These are phyloP conservation scores for Phrynocephalus versicolor DNA, from an alignment of 2,113 vertebrate genomes.

Conservation along the genomic window DNA sequence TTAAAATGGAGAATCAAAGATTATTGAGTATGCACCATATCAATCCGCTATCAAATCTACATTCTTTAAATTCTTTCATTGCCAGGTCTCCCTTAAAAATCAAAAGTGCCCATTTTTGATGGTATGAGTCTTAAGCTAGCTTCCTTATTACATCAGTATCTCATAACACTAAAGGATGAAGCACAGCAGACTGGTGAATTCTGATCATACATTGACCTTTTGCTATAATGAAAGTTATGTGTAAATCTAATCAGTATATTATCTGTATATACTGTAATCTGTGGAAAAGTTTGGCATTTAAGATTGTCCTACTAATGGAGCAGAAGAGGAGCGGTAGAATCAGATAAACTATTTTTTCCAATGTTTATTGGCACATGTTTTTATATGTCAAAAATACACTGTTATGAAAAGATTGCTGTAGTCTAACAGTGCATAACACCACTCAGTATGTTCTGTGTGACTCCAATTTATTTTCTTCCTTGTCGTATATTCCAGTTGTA, in stretches of 20 bases:
- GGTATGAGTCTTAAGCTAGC: not conserved
- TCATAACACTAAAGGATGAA: constrained; percentile 11
- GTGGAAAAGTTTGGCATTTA: constrained; percentile 4
- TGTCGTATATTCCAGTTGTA: not conserved
- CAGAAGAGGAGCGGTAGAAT: not conserved
- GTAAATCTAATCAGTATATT: constrained; percentile 21
- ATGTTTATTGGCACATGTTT: constrained; percentile 1
- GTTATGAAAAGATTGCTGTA: not conserved
- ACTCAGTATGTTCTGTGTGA: not conserved
- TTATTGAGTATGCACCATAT: not conserved
- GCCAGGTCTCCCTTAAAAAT: not conserved
- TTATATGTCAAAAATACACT: not conserved
- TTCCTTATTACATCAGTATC: constrained; percentile 12
- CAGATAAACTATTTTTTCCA: not conserved
- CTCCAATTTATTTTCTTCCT: not conserved
- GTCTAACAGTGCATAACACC: not conserved
- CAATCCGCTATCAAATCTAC: constrained; percentile 9
- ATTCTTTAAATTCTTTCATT: not conserved
- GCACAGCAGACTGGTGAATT: constrained; percentile 8
- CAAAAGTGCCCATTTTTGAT: constrained; percentile 11
- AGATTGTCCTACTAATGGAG: constrained; percentile 2
- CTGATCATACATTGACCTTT: not conserved
- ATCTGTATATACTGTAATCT: not conserved
- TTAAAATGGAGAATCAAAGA: not conserved
- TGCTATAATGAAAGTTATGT: not conserved